Evolutionary conservation across 2,797 vertebrate genomes (phyloP).

Genomic region (Pithecia hirsuta): DNA sequence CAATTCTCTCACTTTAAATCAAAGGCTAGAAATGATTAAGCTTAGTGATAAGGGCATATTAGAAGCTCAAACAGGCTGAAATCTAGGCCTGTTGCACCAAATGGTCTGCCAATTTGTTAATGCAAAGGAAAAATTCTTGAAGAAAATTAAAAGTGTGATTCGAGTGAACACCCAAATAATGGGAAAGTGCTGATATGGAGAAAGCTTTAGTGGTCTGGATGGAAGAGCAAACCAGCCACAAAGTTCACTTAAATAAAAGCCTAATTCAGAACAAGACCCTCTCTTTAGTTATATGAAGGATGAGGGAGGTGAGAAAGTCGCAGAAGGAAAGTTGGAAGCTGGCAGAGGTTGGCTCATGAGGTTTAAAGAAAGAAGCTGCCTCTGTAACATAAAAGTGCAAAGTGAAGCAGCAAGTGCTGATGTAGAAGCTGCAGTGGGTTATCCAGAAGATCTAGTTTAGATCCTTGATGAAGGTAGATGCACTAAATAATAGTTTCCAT

Average conservation of each 20-base stretch:
- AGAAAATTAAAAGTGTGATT: not conserved
- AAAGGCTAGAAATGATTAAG: not conserved
- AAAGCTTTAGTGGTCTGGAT: not conserved
- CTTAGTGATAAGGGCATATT: not conserved
- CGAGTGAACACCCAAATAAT: not conserved
- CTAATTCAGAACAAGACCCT: not conserved
- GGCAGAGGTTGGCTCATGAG: not conserved
- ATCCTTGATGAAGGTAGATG: not conserved
- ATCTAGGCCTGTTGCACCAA: not conserved
- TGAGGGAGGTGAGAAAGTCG: not conserved
- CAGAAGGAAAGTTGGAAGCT: not conserved
- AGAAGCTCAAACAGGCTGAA: not conserved
- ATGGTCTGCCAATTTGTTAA: not conserved
- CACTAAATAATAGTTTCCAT: not conserved
- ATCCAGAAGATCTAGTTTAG: not conserved
- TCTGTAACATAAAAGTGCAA: not conserved
- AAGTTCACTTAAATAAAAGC: not conserved
- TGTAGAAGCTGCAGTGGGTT: fast-evolving
- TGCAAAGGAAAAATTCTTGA: not conserved
- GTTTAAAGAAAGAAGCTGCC: not conserved
- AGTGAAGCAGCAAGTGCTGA: not conserved
- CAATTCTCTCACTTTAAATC: not conserved
- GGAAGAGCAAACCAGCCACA: not conserved
- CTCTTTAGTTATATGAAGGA: not conserved
- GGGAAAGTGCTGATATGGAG: not conserved